Evolutionary conservation across 2,797 vertebrate species (phyloP).

Genomic region (Emys orbicularis): DNA sequence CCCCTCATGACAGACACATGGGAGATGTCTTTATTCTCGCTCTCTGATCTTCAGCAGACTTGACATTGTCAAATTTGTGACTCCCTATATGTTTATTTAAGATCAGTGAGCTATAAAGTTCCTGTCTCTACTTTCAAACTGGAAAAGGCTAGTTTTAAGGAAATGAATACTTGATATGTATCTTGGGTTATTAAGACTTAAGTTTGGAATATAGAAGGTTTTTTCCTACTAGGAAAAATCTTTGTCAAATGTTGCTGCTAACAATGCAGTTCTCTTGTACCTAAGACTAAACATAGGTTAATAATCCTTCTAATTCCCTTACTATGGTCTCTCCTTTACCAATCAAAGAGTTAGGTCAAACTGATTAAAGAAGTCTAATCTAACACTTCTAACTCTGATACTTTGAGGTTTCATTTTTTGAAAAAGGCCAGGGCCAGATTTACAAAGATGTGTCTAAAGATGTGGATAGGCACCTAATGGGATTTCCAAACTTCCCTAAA

Average conservation of each 20-base stretch:
- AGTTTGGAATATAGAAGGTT: too few species aligned
- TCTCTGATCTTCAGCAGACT: background rate
- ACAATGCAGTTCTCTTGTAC: rapidly evolving
- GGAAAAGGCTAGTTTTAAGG: background rate
- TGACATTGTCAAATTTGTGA: background rate
- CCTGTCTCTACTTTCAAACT: background rate
- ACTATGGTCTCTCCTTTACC: background rate
- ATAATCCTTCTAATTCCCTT: background rate
- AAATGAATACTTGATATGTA: too few species aligned
- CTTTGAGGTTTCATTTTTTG: too few species aligned
- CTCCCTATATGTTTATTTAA: background rate
- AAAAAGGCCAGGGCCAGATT: background rate
- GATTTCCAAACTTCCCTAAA: background rate
- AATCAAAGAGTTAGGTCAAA: background rate
- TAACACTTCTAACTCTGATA: rapidly evolving
- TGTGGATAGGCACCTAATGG: background rate
- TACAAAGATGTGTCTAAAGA: background rate
- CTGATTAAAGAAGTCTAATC: rapidly evolving
- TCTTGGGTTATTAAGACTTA: background rate
- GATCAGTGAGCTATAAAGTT: too few species aligned
- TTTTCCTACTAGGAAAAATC: background rate
- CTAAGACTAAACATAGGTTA: background rate
- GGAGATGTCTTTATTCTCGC: background rate
- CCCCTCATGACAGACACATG: background rate
- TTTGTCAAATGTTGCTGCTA: background rate